phyloP scores from a whole-genome alignment of 2,113 vertebrate genomes.

The Callospermophilus lateralis region DNA sequence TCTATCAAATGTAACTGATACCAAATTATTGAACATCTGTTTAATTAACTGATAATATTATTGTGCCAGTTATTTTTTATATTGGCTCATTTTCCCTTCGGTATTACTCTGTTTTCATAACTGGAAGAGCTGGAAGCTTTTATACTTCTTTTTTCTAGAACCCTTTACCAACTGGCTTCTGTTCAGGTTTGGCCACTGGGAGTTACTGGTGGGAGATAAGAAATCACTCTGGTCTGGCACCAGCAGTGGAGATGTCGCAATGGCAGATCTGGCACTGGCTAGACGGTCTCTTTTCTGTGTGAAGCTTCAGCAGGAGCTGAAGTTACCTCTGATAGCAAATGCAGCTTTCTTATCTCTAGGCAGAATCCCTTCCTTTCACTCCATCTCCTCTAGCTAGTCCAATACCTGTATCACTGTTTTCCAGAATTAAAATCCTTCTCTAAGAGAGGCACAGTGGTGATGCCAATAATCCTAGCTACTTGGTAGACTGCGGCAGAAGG shows the following conservation, averaged over 20 bases:
- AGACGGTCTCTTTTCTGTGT: not conserved
- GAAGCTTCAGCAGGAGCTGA: not conserved
- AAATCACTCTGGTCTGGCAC: not conserved
- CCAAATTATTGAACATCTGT: slow-evolving; percentile 27
- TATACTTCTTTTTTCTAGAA: not conserved
- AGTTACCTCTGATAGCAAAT: not conserved
- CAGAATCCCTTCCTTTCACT: not conserved
- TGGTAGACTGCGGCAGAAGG: too few relatives aligned
- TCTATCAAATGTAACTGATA: slow-evolving; percentile 9
- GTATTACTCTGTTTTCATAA: not conserved
- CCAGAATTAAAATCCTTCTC: slow-evolving; percentile 38
- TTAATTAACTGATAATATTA: not conserved
- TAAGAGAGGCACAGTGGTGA: not conserved
- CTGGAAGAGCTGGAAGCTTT: not conserved
- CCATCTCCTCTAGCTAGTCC: not conserved
- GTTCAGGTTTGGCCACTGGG: not conserved
- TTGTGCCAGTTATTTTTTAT: not conserved
- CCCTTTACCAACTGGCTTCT: not conserved
- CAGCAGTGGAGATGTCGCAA: not conserved
- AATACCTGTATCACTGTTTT: slow-evolving; percentile 8
- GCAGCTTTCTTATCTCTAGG: not conserved
- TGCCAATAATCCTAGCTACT: not conserved
- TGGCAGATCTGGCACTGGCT: not conserved
- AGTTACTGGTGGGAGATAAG: not conserved
- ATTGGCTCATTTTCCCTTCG: not conserved